Evolutionary conservation across 1,140 invertebrate species (phyloP).

Genomic region (Andricus grossulariae): DNA sequence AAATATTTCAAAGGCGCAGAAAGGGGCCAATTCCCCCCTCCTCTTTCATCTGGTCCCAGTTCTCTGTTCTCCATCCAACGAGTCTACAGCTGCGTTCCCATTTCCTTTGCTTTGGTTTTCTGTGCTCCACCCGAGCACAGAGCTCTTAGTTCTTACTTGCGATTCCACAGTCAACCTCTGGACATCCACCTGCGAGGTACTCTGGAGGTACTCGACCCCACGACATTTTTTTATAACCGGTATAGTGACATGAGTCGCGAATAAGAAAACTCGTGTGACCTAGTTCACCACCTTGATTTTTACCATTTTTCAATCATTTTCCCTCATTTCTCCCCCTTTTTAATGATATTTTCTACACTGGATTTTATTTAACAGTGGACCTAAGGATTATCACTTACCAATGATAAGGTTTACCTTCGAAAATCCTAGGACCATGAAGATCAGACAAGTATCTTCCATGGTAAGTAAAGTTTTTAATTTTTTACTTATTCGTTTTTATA

Average conservation of each 20-base stretch:
- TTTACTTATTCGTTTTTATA: background rate
- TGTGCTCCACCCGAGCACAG: conserved; percentile 60
- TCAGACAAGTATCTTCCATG: conserved; percentile 48
- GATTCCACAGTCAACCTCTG: conserved; percentile 72
- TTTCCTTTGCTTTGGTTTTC: conserved; percentile 53
- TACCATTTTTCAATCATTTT: conserved; percentile 35
- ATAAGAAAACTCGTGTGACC: conserved; percentile 61
- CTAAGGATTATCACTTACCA: background rate
- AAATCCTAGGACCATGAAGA: conserved; percentile 34
- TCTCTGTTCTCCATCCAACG: conserved; percentile 33
- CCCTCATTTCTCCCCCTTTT: conserved; percentile 39
- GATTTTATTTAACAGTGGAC: background rate
- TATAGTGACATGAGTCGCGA: conserved; percentile 72
- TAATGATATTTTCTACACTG: background rate
- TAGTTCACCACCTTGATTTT: conserved; percentile 40
- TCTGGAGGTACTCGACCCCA: conserved; percentile 69
- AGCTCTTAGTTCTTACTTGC: conserved; percentile 69
- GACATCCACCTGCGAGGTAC: conserved; percentile 73
- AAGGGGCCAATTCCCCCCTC: conserved; percentile 50
- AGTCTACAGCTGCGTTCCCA: conserved; percentile 40
- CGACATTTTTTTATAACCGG: conserved; percentile 58
- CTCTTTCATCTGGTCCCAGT: conserved; percentile 38
- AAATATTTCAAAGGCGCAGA: conserved; percentile 49
- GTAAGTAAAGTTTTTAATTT: conserved; percentile 37
- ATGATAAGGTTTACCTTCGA: background rate